These are phyloP conservation scores for Machimus atricapillus DNA, from an alignment of 2,888 invertebrate genomes.

Conservation along the genomic window DNA sequence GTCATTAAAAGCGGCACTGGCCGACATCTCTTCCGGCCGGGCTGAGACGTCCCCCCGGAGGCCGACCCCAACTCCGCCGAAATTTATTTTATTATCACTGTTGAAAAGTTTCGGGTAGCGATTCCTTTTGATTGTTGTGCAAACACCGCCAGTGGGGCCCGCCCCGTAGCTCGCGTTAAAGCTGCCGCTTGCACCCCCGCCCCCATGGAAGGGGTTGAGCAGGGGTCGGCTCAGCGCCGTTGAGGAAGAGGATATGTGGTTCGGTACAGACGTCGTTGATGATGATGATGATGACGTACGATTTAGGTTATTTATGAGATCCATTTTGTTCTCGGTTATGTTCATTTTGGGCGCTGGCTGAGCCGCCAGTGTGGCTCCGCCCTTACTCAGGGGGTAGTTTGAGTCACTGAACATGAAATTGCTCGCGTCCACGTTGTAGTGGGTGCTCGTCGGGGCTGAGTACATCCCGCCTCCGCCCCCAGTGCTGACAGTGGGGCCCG, in stretches of 20 bases:
- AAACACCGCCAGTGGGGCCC: slow-evolving; percentile 48
- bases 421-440: slow-evolving; percentile 54
- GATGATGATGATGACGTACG: slow-evolving; percentile 52
- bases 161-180: slow-evolving; percentile 53
- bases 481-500: slow-evolving; percentile 53
- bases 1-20: slow-evolving; percentile 11
- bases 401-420: slow-evolving; percentile 50
- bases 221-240: slow-evolving; percentile 39
- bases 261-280: slow-evolving; percentile 45
- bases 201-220: slow-evolving; percentile 29
- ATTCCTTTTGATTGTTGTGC: slow-evolving; percentile 59
- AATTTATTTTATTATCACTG: slow-evolving; percentile 61
- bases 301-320: slow-evolving; percentile 56
- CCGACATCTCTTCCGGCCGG: slow-evolving; percentile 20
- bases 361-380: slow-evolving; percentile 46
- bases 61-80: slow-evolving; percentile 49
- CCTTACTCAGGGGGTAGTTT: slow-evolving; percentile 50
- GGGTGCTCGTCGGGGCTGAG: slow-evolving; percentile 61
- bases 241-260: slow-evolving; percentile 41
- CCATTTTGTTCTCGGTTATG: slow-evolving; percentile 62
- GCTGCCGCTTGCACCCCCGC: not conserved
- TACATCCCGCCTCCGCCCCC: slow-evolving; percentile 54
- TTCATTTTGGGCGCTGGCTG: slow-evolving; percentile 56
- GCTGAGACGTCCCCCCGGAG: slow-evolving; percentile 44
- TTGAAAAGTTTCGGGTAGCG: slow-evolving; percentile 60